Percentiles rank a stretch among this genome's conserved stretches.
These are phyloP conservation scores for Zenarchopterus dispar DNA, from an alignment of 2,797 vertebrate genomes.

Conservation along the genomic window DNA sequence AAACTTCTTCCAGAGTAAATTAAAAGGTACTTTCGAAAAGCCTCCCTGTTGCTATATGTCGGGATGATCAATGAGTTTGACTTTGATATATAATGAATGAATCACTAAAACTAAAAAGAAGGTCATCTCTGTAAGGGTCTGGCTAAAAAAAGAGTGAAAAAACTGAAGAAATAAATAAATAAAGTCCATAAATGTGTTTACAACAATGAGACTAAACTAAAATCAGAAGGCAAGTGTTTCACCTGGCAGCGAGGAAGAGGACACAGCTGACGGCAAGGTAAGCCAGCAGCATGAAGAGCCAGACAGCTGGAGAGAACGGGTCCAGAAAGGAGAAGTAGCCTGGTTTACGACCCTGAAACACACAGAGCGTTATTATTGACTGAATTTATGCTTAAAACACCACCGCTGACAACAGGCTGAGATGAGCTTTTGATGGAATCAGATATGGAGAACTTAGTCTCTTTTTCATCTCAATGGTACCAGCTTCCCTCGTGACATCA, in stretches of 20 bases:
- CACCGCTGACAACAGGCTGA: neutral
- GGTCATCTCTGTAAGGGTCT: too few relatives aligned
- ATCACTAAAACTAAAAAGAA: too few relatives aligned
- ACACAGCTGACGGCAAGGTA: constrained; percentile 94
- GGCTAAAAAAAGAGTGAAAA: too few relatives aligned
- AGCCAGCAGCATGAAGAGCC: constrained; percentile 94
- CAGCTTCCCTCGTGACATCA: too few relatives aligned
- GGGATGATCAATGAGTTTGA: too few relatives aligned
- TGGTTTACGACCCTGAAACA: constrained; percentile 87
- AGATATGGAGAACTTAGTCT: too few relatives aligned
- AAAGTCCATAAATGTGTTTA: neutral
- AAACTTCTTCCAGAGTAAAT: too few relatives aligned
- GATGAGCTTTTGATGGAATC: too few relatives aligned
- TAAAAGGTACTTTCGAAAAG: too few relatives aligned
- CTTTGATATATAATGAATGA: too few relatives aligned
- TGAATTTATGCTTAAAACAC: neutral
- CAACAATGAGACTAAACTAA: neutral
- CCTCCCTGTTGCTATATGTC: too few relatives aligned
- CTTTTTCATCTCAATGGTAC: too few relatives aligned
- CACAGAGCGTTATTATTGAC: constrained; percentile 14
- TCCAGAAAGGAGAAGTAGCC: constrained; percentile 96
- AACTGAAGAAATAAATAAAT: neutral
- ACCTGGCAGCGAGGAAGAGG: constrained; percentile 93
- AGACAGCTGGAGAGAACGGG: constrained; percentile 93
- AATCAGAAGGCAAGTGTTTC: constrained; percentile 39